Evolutionary conservation across 1,140 invertebrate genomes (phyloP).

Genomic region (Rhopalosiphum maidis): DNA sequence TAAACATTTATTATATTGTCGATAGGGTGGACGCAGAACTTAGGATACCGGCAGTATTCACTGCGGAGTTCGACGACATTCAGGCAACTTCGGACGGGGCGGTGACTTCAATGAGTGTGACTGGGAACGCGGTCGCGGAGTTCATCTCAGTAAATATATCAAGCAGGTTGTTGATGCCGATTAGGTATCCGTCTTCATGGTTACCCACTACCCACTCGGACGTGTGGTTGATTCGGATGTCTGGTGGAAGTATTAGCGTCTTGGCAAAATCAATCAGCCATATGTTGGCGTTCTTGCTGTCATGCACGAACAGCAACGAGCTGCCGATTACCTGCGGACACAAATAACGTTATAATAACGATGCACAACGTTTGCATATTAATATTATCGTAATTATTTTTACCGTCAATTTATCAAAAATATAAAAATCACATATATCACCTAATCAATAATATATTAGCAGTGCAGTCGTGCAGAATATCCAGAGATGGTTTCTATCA

Average conservation of each 20-base stretch:
- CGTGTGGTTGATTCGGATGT: conserved; percentile 78
- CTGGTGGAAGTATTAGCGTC: conserved; percentile 77
- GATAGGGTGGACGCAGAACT: too few relatives aligned
- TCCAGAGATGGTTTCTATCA: too few relatives aligned
- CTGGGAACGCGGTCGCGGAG: conserved; percentile 61
- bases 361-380: neutral
- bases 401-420: too few relatives aligned
- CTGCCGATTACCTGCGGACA: conserved; percentile 87
- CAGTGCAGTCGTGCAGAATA: too few relatives aligned
- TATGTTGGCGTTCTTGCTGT: conserved; percentile 82
- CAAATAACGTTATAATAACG: neutral
- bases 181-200: conserved; percentile 96
- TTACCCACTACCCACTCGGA: conserved; percentile 93
- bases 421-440: too few relatives aligned
- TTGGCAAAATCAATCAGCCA: conserved; percentile 99
- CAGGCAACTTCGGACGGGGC: conserved; percentile 57
- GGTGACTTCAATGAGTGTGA: conserved; percentile 61
- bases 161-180: conserved; percentile 93
- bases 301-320: conserved; percentile 95
- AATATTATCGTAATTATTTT: too few relatives aligned
- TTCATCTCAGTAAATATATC: conserved; percentile 77
- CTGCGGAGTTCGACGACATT: neutral
- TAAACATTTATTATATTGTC: neutral
- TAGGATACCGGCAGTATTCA: too few relatives aligned
- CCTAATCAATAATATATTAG: too few relatives aligned